Conservation (phyloP, 2,888 invertebrate species). For the Caenorhabditis becei region DNA sequence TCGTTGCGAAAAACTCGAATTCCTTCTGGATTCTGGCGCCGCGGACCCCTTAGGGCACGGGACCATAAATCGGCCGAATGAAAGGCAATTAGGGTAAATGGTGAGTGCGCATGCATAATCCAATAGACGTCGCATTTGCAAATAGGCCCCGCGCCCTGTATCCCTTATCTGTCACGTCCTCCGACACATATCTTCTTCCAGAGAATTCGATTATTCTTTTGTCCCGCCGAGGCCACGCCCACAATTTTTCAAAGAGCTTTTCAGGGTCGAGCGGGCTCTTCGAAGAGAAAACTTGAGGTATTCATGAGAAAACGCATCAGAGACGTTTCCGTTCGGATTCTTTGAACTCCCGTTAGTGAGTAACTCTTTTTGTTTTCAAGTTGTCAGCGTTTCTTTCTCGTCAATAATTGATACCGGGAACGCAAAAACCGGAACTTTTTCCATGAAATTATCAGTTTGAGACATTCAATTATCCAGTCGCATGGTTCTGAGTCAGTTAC, state of each 20-base stretch:
- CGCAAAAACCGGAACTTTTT: neutral
- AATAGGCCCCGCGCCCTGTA: constrained; percentile 11
- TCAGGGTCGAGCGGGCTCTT: constrained; percentile 6
- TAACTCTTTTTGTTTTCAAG: too few species aligned
- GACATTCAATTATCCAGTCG: neutral
- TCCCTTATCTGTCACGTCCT: constrained; percentile 9
- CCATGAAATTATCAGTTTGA: neutral
- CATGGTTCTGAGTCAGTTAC: neutral
- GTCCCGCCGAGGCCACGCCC: constrained; percentile 7
- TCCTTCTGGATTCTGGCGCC: constrained; percentile 1
- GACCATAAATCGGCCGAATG: constrained; percentile 40
- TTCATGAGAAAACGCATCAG: constrained; percentile 32
- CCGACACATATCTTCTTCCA: constrained; percentile 4
- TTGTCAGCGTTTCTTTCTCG: neutral
- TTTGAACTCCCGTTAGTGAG: too few species aligned
- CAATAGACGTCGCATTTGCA: constrained; percentile 34
- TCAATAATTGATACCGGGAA: neutral
- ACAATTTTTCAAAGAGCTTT: constrained; percentile 43
- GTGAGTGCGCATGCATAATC: constrained; percentile 58
- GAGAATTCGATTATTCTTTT: constrained; percentile 43
- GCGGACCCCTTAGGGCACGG: neutral
- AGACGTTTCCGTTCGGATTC: too few species aligned
- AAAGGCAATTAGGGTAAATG: constrained; percentile 51
- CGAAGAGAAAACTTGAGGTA: constrained; percentile 25
- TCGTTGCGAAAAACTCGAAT: constrained; percentile 10